Base-by-base conservation (phyloP, 2,888 invertebrate species). In the Yponomeuta plumbellus region DNA sequence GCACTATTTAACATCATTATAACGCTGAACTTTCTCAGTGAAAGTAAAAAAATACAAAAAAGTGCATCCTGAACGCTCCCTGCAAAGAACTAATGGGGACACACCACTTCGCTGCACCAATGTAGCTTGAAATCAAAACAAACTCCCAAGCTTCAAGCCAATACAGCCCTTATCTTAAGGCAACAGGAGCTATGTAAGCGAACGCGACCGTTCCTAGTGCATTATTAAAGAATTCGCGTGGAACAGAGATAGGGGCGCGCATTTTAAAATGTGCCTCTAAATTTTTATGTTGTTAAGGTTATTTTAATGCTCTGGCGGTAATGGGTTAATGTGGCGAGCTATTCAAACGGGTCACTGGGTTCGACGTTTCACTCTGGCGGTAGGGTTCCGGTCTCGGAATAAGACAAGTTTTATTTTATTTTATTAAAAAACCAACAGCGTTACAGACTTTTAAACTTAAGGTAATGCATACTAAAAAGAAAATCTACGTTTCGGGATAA, bases 211-310 rank as follows among this genome's bases (percentile, higher is more conserved):
- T 17, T 13, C 17, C 44, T 52, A 52, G 44, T 52, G 44, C 17
- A 17, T 52, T 52, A 17, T 52, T 17, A 52, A 17, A 52, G 44
- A 52, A 52, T 52, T 52, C 44, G 44, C 17, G 44, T 17, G 44
- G 44, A 52, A 52, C 13, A 52, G 44, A 52, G 44, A 52, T 52
- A 52, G 44, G 44, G 5, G 17, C 17, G 44, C 4, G 44, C 44
- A 52, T 52, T 52, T 52, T 52, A 52, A 52, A 52, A 52, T 52
- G 44, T 13, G 44, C 44, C 44, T 52, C 44, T 52, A 11, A 52
- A 52, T 52, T 52, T 52, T 52, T 52, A 52, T 52, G 44, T 52
- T 52, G 44, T 52, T 52, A 52, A 52, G 44, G 13, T 52, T 52
- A 52, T 52, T 52, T 52, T 52, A 52, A 52, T 52, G 44, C 17